Percentiles rank a stretch among this genome's conserved stretches.
Evolutionary conservation across 1,140 invertebrate species (phyloP).

Genomic region (Zaprionus vittiger): DNA sequence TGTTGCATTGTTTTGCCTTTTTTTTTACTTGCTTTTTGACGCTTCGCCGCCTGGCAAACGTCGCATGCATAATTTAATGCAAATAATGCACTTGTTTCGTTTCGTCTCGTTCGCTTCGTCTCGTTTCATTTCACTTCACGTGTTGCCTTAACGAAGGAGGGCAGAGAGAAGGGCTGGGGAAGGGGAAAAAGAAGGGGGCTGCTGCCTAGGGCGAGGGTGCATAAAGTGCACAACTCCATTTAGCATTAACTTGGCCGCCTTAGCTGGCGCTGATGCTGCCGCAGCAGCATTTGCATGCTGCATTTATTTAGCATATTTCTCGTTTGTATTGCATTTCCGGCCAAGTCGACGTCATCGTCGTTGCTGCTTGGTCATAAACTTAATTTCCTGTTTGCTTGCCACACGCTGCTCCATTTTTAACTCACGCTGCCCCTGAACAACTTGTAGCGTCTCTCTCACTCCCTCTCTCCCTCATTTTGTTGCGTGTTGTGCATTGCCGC

Average conservation of each 20-base stretch:
- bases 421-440: slow-evolving; percentile 18
- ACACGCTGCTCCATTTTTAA: slow-evolving; percentile 55
- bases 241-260: slow-evolving; percentile 66
- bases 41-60: slow-evolving; percentile 49
- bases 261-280: slow-evolving; percentile 12
- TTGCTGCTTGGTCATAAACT: slow-evolving; percentile 59
- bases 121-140: slow-evolving; percentile 80
- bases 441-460: slow-evolving; percentile 52
- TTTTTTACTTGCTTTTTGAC: slow-evolving; percentile 48
- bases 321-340: slow-evolving; percentile 65
- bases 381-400: slow-evolving; percentile 66
- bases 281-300: slow-evolving; percentile 50
- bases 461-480: slow-evolving; percentile 2
- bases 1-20: neutral
- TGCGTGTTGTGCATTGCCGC: slow-evolving; percentile 10
- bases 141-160: slow-evolving; percentile 60
- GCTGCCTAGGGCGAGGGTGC: slow-evolving; percentile 7
- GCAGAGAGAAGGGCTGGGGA: neutral
- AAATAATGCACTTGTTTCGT: slow-evolving; percentile 83
- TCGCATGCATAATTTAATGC: slow-evolving; percentile 81
- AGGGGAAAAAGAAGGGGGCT: too few species aligned
- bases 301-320: slow-evolving; percentile 79
- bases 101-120: slow-evolving; percentile 59
- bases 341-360: slow-evolving; percentile 3
- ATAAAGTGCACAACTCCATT: slow-evolving; percentile 74